phyloP scores from a whole-genome alignment of 2,888 invertebrate genomes.

The Cancer borealis region DNA sequence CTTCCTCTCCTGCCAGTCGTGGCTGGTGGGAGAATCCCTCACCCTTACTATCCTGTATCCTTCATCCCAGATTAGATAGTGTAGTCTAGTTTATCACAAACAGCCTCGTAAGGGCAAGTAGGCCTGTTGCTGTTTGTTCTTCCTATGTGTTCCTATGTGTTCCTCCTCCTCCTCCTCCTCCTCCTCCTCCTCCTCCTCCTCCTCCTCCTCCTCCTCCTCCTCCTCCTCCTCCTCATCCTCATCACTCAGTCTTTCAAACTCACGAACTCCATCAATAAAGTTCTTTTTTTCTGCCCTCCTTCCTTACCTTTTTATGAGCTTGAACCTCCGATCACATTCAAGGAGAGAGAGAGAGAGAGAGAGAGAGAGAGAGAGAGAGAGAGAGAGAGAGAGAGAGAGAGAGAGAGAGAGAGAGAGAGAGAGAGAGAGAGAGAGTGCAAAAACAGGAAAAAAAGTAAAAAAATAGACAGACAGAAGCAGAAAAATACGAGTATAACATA shows the following conservation, averaged over 20 bases:
- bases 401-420: constrained; percentile 20
- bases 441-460: not conserved
- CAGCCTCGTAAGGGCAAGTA: no score
- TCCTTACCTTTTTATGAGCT: not conserved
- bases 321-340: not conserved
- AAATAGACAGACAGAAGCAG: not conserved
- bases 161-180: no score
- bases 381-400: constrained; percentile 11
- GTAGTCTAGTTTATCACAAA: no score
- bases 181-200: not conserved
- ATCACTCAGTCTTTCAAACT: no score
- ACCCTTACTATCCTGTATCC: no score
- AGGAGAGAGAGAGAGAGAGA: not conserved
- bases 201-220: not conserved
- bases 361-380: constrained; percentile 11
- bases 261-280: not conserved
- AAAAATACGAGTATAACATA: no score
- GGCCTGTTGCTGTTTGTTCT: no score
- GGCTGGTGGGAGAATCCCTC: no score
- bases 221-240: constrained; percentile 3
- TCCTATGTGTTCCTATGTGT: no score
- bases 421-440: not conserved
- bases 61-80: no score
- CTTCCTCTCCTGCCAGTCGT: no score
- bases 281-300: not conserved